Percentiles rank a stretch among this genome's conserved stretches.
phyloP scores from a whole-genome alignment of 1,140 invertebrate species.

The Cyclargus thomasi region DNA sequence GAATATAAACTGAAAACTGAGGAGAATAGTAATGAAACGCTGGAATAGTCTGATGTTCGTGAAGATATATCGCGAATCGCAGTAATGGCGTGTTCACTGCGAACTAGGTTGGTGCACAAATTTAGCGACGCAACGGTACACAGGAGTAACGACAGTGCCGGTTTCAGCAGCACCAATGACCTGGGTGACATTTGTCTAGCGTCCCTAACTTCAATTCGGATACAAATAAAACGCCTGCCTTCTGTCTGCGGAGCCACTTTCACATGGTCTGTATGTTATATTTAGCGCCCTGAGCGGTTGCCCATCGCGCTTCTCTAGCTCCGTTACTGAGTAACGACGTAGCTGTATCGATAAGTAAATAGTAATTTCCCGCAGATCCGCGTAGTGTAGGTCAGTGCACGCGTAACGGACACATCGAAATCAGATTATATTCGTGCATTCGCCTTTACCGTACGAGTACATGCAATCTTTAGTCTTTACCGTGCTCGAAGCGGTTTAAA shows the following conservation, averaged over 20 bases:
- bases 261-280: too few relatives aligned
- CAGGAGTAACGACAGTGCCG: neutral
- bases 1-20: neutral
- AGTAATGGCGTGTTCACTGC: neutral
- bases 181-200: too few relatives aligned
- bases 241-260: too few relatives aligned
- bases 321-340: too few relatives aligned
- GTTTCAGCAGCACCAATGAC: too few relatives aligned
- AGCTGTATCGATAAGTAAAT: slow-evolving; percentile 20
- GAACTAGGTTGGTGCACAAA: neutral
- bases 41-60: neutral
- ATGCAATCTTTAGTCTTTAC: too few relatives aligned
- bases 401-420: slow-evolving; percentile 26
- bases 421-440: neutral
- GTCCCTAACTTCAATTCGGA: too few relatives aligned
- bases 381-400: slow-evolving; percentile 39
- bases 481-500: too few relatives aligned
- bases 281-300: too few relatives aligned
- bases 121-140: neutral
- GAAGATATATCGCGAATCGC: neutral
- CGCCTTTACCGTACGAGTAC: neutral
- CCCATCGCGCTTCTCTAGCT: too few relatives aligned
- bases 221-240: too few relatives aligned
- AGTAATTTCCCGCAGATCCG: slow-evolving; percentile 25
- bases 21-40: neutral